Conservation (phyloP, 2,888 invertebrate genomes). For the Cylloceria caligata region DNA sequence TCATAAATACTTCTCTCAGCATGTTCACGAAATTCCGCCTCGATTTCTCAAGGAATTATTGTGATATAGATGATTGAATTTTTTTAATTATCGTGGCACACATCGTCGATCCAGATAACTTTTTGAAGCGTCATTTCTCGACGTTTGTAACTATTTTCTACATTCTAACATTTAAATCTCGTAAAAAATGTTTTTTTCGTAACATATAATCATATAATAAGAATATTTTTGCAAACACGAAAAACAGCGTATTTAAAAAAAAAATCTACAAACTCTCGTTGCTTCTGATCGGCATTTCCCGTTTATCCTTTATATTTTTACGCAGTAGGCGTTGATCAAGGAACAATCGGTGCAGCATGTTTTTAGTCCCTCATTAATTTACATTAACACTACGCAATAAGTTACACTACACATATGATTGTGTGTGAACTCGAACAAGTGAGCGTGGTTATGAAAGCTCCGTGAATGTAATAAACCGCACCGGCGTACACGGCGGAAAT, state of each 20-base stretch:
- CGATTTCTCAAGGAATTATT: too few relatives aligned
- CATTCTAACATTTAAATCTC: too few relatives aligned
- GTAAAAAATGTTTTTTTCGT: too few relatives aligned
- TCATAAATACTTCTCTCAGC: too few relatives aligned
- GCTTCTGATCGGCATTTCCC: not conserved
- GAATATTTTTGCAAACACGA: not conserved
- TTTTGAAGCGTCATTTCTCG: too few relatives aligned
- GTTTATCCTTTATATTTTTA: not conserved
- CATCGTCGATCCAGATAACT: too few relatives aligned
- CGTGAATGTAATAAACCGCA: not conserved
- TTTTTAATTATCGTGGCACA: too few relatives aligned
- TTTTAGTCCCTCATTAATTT: constrained; percentile 52
- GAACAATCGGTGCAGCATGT: constrained; percentile 11
- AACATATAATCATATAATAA: too few relatives aligned
- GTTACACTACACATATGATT: constrained; percentile 34
- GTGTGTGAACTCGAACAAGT: constrained; percentile 6
- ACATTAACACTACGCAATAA: constrained; percentile 57
- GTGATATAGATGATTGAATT: too few relatives aligned
- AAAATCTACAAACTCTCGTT: not conserved
- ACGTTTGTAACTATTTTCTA: too few relatives aligned
- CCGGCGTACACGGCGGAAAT: not conserved
- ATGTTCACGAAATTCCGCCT: too few relatives aligned
- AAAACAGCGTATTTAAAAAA: not conserved
- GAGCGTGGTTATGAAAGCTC: constrained; percentile 35
- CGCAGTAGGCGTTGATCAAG: not conserved